Percentiles rank a stretch among this genome's conserved stretches.
phyloP scores from a whole-genome alignment of 2,113 vertebrate genomes.

The Haemorhous mexicanus region DNA sequence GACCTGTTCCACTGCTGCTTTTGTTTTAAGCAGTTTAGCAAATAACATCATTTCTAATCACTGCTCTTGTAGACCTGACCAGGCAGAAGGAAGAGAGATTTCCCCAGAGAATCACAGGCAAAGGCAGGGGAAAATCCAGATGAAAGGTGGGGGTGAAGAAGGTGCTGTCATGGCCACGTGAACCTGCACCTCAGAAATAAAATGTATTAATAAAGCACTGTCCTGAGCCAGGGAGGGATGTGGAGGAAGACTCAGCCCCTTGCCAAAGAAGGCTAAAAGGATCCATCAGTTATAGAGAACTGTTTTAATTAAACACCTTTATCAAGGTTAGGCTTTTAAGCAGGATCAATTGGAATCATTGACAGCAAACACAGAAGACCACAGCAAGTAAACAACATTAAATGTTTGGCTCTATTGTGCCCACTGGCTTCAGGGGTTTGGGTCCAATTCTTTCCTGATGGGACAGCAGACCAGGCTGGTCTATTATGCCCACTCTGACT shows the following conservation, averaged over 20 bases:
- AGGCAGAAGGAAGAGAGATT: background rate
- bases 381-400: background rate
- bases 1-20: background rate
- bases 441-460: background rate
- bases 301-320: background rate
- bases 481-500: background rate
- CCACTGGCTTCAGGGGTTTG: background rate
- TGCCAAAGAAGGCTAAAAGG: background rate
- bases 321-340: background rate
- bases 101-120: background rate
- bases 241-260: background rate
- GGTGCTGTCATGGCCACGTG: fast-evolving
- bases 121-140: background rate
- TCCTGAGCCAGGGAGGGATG: background rate
- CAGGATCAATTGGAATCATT: background rate
- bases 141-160: background rate
- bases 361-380: background rate
- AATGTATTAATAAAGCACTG: background rate
- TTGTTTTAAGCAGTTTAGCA: background rate
- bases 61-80: background rate
- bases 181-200: background rate
- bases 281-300: background rate
- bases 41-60: background rate
- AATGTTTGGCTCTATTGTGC: background rate
- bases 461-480: background rate